These are phyloP conservation scores for Lepidocolaptes lacrymiger DNA, from an alignment of 2,797 vertebrate species.

Conservation along the genomic window DNA sequence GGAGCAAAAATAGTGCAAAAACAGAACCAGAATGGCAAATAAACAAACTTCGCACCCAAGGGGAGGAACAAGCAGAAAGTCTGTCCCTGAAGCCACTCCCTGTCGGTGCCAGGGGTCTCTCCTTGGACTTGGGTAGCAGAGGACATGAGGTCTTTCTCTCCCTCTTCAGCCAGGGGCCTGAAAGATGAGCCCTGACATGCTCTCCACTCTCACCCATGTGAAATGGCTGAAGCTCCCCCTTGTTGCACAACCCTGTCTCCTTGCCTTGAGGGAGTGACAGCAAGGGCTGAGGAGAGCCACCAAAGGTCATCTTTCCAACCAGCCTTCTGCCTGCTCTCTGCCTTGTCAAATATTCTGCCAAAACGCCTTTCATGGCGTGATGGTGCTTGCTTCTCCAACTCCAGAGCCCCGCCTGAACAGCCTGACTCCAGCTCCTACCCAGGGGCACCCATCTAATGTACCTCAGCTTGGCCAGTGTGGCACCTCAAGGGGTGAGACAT, in stretches of 20 bases:
- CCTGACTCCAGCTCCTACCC: background rate
- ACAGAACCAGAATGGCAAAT: background rate
- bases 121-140: background rate
- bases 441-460: background rate
- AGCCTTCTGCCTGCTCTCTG: background rate
- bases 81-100: background rate
- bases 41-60: background rate
- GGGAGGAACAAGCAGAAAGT: background rate
- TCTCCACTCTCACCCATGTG: background rate
- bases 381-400: background rate
- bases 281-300: background rate
- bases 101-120: background rate
- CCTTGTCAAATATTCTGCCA: background rate
- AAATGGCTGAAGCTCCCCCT: background rate
- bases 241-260: rapidly evolving
- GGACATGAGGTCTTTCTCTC: background rate
- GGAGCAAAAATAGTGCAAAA: background rate
- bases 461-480: background rate
- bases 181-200: background rate
- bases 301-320: background rate
- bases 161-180: background rate
- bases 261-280: background rate
- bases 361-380: background rate
- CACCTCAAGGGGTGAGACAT: background rate
- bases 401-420: background rate